A percentile compares a stretch with the other conserved stretches of the same genome.
phyloP scores from a whole-genome alignment of 2,888 invertebrate genomes.

The Lithodes maja region DNA sequence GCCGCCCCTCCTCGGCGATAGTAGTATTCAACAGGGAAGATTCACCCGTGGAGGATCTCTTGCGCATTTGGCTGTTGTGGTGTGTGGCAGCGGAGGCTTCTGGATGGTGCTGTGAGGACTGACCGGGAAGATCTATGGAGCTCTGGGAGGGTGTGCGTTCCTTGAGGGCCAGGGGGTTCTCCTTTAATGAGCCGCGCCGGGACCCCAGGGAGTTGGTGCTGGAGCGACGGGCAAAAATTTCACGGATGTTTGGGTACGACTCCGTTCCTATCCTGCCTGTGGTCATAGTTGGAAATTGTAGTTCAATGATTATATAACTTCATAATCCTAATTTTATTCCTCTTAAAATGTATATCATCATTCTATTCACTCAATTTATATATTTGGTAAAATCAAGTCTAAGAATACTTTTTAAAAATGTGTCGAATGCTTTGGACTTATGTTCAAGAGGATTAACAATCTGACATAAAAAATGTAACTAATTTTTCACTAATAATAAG shows the following conservation, averaged over 20 bases:
- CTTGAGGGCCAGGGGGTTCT: constrained; percentile 22
- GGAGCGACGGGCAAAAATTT: constrained; percentile 55
- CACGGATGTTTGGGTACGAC: constrained; percentile 50
- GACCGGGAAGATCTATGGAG: neutral
- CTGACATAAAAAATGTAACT: too few species aligned
- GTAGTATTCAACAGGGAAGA: constrained; percentile 57
- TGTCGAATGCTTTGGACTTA: too few species aligned
- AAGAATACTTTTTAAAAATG: too few species aligned
- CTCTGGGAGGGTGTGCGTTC: constrained; percentile 20
- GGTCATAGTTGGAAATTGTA: neutral
- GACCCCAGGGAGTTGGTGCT: constrained; percentile 45
- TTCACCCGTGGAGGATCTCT: constrained; percentile 26
- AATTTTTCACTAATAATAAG: too few species aligned
- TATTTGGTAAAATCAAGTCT: too few species aligned
- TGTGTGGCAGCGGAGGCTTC: neutral
- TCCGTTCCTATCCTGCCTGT: constrained; percentile 37
- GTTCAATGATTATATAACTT: too few species aligned
- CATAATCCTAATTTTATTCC: too few species aligned
- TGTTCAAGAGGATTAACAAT: too few species aligned
- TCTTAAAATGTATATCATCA: too few species aligned
- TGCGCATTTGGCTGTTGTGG: neutral
- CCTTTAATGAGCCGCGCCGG: constrained; percentile 37
- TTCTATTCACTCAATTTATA: too few species aligned
- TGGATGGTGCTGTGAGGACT: constrained; percentile 2
- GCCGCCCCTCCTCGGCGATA: constrained; percentile 49